Base-by-base conservation (phyloP, 2,113 vertebrate genomes). In the Petrocephalus microphthalmus region DNA sequence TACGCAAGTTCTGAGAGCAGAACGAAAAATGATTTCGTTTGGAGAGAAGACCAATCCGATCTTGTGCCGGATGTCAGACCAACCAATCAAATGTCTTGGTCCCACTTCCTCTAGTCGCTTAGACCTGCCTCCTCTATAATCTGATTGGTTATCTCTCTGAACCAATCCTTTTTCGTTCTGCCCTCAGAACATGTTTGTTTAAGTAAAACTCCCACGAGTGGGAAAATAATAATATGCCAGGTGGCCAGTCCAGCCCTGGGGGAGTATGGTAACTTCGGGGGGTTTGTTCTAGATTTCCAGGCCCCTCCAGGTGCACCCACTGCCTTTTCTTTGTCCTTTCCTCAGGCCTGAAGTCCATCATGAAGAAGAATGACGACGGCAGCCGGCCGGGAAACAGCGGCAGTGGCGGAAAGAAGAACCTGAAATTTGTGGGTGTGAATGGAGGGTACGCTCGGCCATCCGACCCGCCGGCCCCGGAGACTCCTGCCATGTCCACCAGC, bases 361-460 rank as follows among this genome's bases (percentile, higher is more conserved):
- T 99, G 98, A 99, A 99, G 97, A 99, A 99, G 96, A 97, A 98
- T 91, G 96, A 95, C 90, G 95, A 91, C 93, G 95, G 96, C 94
- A 95, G 96, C 95, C 97, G 97, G 92, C 95, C 95, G 89, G 96
- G 96, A 93, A 96, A 93, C 91, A 96, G 96, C 93, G 96, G 97
- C 91, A 96, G 96, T 93, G 96, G 96, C 94, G 95, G 97, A 94
- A 99, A 99, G 97, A 99, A 99, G 96, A 99, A 98, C 94, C 97
- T 99, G 90, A 98, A 99, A 95, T 99, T 99, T 96, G 98, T 99
- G 94, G 98, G 98, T 91, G 98, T 99, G 95, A 99, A 99, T 93
- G 98, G 98, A 97, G 98, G 98, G 98, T 99, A 97, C 97, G 60
- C n/a, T 11, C 7, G 96, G n/a, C 52, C 1, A 86, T 71, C 82